Evolutionary conservation across 2,113 vertebrate genomes (phyloP).

Genomic region (Brachyhypopomus occidentalis): DNA sequence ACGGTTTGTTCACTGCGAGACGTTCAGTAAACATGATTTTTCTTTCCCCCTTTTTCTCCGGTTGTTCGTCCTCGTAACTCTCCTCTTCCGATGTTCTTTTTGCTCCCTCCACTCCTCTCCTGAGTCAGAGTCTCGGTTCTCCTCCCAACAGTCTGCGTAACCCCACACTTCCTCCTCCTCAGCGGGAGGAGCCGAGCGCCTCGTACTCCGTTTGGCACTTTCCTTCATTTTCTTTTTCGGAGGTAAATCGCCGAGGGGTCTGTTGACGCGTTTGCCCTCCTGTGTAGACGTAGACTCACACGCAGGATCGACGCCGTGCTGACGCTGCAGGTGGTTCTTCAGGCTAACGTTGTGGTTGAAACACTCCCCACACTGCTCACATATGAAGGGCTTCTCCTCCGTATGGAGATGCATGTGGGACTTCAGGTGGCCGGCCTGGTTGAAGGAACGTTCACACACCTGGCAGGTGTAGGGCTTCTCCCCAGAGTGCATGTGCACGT

Average conservation of each 20-base stretch:
- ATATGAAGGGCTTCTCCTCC: constrained; percentile 12
- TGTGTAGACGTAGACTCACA: neutral
- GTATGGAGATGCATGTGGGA: constrained; percentile 10
- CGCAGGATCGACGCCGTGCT: constrained; percentile 11
- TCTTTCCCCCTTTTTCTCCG: no score
- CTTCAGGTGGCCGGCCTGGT: constrained; percentile 9
- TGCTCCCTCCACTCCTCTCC: neutral
- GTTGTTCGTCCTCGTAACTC: neutral
- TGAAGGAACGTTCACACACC: neutral
- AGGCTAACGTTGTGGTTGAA: constrained; percentile 19
- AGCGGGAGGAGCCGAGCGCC: neutral
- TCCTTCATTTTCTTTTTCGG: constrained; percentile 1
- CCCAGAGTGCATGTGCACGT: neutral
- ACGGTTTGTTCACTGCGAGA: no score
- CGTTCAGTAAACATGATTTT: no score
- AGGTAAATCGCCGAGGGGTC: constrained; percentile 1
- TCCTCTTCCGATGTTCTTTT: neutral
- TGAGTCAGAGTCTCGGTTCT: neutral
- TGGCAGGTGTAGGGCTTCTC: constrained; percentile 10
- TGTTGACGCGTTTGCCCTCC: neutral
- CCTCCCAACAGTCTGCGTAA: neutral
- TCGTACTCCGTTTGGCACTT: neutral
- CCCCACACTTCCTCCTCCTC: neutral
- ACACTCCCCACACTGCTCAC: constrained; percentile 12
- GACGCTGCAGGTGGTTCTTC: neutral